Evolutionary conservation across 2,888 invertebrate genomes (phyloP).

Genomic region (Exephanes ischioxanthus): DNA sequence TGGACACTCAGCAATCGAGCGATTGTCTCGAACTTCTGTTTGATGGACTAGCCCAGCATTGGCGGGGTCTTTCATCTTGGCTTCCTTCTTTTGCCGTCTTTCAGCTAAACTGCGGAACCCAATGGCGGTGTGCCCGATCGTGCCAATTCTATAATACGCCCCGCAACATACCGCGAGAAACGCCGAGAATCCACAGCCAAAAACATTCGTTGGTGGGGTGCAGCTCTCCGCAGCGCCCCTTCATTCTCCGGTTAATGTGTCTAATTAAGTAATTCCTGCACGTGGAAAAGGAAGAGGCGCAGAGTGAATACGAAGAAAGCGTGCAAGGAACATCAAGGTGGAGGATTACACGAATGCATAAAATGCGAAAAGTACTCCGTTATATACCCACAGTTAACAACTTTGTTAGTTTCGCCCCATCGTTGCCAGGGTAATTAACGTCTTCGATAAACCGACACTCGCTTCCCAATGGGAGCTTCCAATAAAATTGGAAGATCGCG

Average conservation of each 20-base stretch:
- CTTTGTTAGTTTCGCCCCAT: conserved; percentile 19
- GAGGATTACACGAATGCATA: conserved; percentile 28
- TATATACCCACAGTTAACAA: conserved; percentile 4
- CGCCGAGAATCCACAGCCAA: background rate
- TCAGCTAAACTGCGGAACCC: conserved; percentile 28
- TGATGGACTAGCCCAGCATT: conserved; percentile 45
- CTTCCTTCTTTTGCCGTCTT: conserved; percentile 14
- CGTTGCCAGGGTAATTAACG: conserved; percentile 14
- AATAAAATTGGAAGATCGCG: background rate
- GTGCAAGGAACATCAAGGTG: conserved; percentile 2
- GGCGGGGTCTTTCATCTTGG: conserved; percentile 55
- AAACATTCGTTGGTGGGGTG: conserved; percentile 21
- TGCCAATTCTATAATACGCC: conserved; percentile 23
- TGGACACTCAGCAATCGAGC: conserved; percentile 75
- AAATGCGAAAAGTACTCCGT: conserved; percentile 28
- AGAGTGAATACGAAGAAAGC: conserved; percentile 14
- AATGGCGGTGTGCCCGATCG: background rate
- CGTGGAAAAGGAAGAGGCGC: background rate
- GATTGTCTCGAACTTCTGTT: conserved; percentile 73
- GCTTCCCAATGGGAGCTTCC: background rate
- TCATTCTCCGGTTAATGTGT: conserved; percentile 27
- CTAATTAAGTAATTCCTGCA: conserved; percentile 64
- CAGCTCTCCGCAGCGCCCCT: background rate
- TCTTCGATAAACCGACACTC: background rate
- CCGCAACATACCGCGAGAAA: background rate